Percentiles rank a stretch among this genome's conserved stretches.
Conservation (phyloP, 2,888 invertebrate genomes). For the Atethmia centrago region DNA sequence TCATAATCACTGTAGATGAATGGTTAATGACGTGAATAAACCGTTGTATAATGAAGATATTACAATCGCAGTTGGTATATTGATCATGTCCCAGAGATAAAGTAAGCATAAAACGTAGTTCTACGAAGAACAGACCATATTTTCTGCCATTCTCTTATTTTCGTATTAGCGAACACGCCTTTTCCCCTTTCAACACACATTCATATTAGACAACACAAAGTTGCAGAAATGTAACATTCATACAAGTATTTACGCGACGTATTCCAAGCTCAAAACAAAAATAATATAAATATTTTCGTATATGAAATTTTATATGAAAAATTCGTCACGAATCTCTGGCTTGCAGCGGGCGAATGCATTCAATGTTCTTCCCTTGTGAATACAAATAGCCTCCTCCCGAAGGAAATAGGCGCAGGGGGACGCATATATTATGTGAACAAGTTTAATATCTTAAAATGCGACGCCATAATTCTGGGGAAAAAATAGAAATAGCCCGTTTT, state of each 20-base stretch:
- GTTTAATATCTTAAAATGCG: conserved; percentile 81
- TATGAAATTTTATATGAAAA: conserved; percentile 74
- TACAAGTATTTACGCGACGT: conserved; percentile 42
- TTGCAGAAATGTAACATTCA: conserved; percentile 52
- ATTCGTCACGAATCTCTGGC: conserved; percentile 73
- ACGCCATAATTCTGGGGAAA: conserved; percentile 66
- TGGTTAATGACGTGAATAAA: neutral
- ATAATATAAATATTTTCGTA: conserved; percentile 68
- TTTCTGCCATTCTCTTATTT: conserved; percentile 14
- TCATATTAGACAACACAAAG: conserved; percentile 41
- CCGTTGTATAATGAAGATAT: neutral
- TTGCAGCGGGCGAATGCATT: conserved; percentile 80
- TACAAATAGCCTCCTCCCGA: conserved; percentile 80
- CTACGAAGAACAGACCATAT: neutral
- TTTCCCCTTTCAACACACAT: conserved; percentile 37
- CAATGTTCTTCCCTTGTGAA: conserved; percentile 78
- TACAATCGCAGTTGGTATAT: neutral
- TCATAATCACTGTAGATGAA: no score
- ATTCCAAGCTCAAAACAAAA: conserved; percentile 56
- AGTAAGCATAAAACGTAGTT: neutral
- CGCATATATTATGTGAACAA: conserved; percentile 78
- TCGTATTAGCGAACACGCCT: conserved; percentile 27
- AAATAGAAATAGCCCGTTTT: conserved; percentile 59
- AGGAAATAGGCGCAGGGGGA: conserved; percentile 75
- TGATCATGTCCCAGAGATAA: neutral